Percentiles rank a stretch among this genome's conserved stretches.
Conservation (phyloP, 2,113 vertebrate species). For the Hyaena hyaena region DNA sequence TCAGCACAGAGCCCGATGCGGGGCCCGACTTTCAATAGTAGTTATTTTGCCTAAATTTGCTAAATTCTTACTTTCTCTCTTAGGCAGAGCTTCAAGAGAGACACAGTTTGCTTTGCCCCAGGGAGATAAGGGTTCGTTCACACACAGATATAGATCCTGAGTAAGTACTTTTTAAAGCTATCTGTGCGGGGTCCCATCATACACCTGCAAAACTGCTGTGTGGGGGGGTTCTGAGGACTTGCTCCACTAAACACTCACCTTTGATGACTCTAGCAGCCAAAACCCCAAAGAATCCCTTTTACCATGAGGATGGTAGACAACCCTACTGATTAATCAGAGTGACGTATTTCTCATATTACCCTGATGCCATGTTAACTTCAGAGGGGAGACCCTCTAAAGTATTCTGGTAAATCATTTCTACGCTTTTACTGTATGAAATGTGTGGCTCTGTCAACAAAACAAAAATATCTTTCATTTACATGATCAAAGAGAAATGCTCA, state of each 20-base stretch:
- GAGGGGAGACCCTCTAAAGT: background rate
- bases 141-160: background rate
- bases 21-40: background rate
- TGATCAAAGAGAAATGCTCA: background rate
- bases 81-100: background rate
- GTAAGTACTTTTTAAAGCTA: background rate
- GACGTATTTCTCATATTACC: background rate
- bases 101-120: background rate
- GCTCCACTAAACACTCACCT: background rate
- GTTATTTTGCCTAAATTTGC: background rate
- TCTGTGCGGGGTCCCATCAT: fast-evolving
- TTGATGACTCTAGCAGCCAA: background rate
- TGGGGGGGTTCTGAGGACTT: no score
- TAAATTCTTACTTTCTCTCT: background rate
- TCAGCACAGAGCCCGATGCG: no score
- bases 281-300: background rate
- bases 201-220: background rate
- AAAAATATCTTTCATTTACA: background rate
- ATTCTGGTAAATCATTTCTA: background rate
- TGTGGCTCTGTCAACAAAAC: background rate
- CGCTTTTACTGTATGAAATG: background rate
- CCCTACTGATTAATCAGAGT: background rate
- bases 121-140: background rate
- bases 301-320: background rate
- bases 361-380: background rate